phyloP scores from a whole-genome alignment of 2,113 vertebrate genomes.

The Lagenorhynchus albirostris region DNA sequence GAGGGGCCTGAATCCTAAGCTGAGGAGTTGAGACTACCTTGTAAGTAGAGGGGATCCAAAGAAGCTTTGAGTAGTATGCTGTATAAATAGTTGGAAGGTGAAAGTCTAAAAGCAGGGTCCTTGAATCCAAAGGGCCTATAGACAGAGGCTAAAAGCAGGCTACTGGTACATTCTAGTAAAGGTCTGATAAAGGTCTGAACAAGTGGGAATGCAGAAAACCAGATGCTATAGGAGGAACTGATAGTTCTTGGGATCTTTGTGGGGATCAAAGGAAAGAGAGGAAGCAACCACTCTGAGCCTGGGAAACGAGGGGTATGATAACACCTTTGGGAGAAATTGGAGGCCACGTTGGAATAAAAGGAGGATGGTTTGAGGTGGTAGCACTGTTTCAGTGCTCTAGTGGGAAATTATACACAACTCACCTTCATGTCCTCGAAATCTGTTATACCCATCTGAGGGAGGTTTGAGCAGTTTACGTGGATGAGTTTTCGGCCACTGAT shows the following conservation, averaged over 20 bases:
- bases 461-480: conserved; percentile 83
- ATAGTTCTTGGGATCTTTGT: background rate
- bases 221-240: background rate
- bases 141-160: background rate
- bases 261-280: background rate
- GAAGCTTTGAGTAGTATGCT: background rate
- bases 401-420: conserved; percentile 34
- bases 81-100: background rate
- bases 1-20: background rate
- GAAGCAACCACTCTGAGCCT: background rate
- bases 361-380: background rate
- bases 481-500: conserved; percentile 91
- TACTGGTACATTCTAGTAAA: background rate
- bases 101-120: background rate
- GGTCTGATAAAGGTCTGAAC: background rate
- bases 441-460: conserved; percentile 90
- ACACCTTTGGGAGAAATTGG: background rate
- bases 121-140: background rate
- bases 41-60: background rate
- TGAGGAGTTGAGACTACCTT: background rate
- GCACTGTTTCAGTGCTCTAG: background rate
- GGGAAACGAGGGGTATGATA: background rate
- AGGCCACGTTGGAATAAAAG: background rate
- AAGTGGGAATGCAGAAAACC: background rate
- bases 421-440: conserved; percentile 93